phyloP scores from a whole-genome alignment of 2,888 invertebrate species.

The Nomada hirtipes region DNA sequence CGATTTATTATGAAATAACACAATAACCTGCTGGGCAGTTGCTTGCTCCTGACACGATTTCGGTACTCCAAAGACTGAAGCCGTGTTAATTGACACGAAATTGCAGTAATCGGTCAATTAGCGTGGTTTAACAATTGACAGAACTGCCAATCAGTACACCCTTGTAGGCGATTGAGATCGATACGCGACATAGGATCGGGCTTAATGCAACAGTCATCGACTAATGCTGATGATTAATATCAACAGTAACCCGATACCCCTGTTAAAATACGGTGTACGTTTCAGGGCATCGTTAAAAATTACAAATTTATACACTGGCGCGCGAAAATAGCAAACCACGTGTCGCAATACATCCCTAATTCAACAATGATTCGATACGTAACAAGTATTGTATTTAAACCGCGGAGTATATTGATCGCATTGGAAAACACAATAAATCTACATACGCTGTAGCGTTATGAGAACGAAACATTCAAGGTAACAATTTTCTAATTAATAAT shows the following conservation, averaged over 20 bases:
- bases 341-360: background rate
- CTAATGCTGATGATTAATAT: slow-evolving; percentile 20
- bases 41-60: slow-evolving; percentile 24
- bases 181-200: slow-evolving; percentile 23
- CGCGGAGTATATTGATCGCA: too few relatives aligned
- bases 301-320: background rate
- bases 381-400: too few relatives aligned
- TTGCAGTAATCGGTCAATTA: slow-evolving; percentile 50
- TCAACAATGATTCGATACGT: too few relatives aligned
- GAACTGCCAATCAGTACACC: slow-evolving; percentile 49
- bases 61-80: slow-evolving; percentile 39
- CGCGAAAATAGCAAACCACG: background rate
- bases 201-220: slow-evolving; percentile 4
- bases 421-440: too few relatives aligned
- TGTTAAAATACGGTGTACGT: background rate
- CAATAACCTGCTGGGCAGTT: background rate
- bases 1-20: too few relatives aligned
- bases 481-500: background rate
- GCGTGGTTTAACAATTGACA: slow-evolving; percentile 42
- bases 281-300: background rate
- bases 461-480: background rate
- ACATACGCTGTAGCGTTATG: too few relatives aligned
- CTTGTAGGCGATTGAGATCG: slow-evolving; percentile 32
- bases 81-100: slow-evolving; percentile 34
- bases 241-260: background rate